A percentile compares a stretch with the other conserved stretches of the same genome.
Evolutionary conservation across 2,797 vertebrate genomes (phyloP).

Genomic region (Mastacembelus armatus): DNA sequence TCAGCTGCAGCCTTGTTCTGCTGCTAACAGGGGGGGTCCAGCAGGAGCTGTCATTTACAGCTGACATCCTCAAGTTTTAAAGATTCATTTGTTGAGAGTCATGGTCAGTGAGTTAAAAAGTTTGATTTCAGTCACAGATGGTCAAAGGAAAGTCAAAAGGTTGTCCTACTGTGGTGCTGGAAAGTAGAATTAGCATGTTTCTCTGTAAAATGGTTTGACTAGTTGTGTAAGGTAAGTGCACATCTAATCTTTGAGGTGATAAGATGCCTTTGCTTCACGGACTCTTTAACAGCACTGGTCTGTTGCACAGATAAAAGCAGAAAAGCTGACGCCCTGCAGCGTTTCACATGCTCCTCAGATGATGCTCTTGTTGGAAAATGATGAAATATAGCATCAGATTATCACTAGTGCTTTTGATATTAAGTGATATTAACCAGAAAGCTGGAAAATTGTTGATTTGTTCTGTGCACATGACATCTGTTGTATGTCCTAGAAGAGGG

Average conservation of each 20-base stretch:
- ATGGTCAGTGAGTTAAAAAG: too few relatives aligned
- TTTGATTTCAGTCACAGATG: too few relatives aligned
- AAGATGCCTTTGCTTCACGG: slow-evolving; percentile 15
- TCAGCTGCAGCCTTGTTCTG: background rate
- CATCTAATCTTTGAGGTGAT: slow-evolving; percentile 60
- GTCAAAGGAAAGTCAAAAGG: too few relatives aligned
- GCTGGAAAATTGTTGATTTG: slow-evolving; percentile 2
- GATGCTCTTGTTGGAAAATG: slow-evolving; percentile 25
- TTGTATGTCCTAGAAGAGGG: too few relatives aligned
- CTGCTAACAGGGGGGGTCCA: background rate
- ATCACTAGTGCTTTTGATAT: background rate
- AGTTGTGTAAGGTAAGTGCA: slow-evolving; percentile 30
- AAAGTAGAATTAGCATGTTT: background rate
- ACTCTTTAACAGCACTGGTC: background rate
- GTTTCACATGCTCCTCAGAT: slow-evolving; percentile 66
- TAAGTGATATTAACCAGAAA: background rate
- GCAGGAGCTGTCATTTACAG: slow-evolving; percentile 10
- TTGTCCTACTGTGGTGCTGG: too few relatives aligned
- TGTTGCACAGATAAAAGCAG: slow-evolving; percentile 27
- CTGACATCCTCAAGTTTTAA: background rate
- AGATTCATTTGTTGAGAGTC: background rate
- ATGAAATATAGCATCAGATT: background rate
- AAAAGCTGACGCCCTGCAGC: background rate
- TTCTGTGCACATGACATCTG: too few relatives aligned
- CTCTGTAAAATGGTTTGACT: slow-evolving; percentile 17